Base-by-base conservation (phyloP, 1,140 invertebrate species). In the Brachionus sp. region DNA sequence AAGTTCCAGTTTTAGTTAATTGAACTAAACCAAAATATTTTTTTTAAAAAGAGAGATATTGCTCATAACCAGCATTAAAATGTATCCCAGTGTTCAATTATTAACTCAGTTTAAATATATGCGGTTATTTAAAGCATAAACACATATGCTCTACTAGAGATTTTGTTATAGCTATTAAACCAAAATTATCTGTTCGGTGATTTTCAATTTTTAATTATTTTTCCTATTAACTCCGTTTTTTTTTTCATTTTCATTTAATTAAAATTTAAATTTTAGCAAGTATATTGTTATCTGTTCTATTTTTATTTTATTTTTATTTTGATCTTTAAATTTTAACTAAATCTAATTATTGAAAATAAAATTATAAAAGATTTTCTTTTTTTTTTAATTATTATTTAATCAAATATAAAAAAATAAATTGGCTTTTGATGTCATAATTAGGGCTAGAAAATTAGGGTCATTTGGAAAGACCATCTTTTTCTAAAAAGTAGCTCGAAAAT, bases 171-270 rank as follows among this genome's bases (percentile, higher is more conserved):
- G 50, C 50, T 57, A 57, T 57, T 57, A 37, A 70, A 39, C 37
- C 37, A 70, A 70, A 70, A 70, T 70, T 42, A 39, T 70, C 35
- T 70, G 33, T 70, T 70, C 66, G 66, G 66, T 70, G 66, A 70
- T 70, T 70, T 37, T 12, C 16, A 19, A 39, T 70, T 70, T 70
- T 37, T 35, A 57, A 19, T 57, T 19, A 19, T 19, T 57, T n/a
- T 57, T 57, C 19, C 19, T n/a, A 57, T 57, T 57, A 57, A 57
- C 50, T 70, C 37, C 35, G 33, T 70, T 70, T 70, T 19, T 29
- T 70, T 70, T 70, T 37, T 9, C 35, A 12, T 12, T 70, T 70
- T 70, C 16, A 37, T 39, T 70, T 16, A 37, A 37, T 39, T 37
- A 39, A 29, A 37, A 70, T 39, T 37, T 39, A 70, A 37, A 70